Evolutionary conservation across 92 coral and sea anemone genomes (phyloP).

Genomic region (Bergia puertoricense): DNA sequence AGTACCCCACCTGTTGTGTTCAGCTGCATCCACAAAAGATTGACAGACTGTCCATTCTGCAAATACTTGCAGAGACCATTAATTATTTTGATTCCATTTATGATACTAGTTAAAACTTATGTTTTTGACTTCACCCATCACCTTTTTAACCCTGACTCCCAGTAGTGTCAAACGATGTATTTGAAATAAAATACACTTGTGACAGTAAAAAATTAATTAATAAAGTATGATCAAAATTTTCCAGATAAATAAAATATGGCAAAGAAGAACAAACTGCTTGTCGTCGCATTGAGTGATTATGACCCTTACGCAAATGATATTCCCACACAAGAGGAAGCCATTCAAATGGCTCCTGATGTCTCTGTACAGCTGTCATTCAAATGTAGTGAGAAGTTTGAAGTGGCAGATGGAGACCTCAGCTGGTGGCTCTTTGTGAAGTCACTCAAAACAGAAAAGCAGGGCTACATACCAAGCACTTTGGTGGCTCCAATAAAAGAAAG

Average conservation of each 20-base stretch:
- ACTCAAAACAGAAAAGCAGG: slow-evolving; percentile 57
- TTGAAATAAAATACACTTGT: too few species aligned
- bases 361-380: slow-evolving; percentile 74
- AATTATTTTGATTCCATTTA: too few species aligned
- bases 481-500: slow-evolving; percentile 75
- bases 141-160: too few species aligned
- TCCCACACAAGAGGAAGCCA: slow-evolving; percentile 49
- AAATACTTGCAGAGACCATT: too few species aligned
- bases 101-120: too few species aligned
- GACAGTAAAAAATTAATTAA: too few species aligned
- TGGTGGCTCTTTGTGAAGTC: slow-evolving; percentile 92
- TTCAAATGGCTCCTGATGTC: slow-evolving; percentile 69
- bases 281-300: slow-evolving; percentile 70
- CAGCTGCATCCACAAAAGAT: too few species aligned
- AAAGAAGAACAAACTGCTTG: slow-evolving; percentile 50
- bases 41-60: too few species aligned
- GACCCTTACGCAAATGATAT: slow-evolving; percentile 68
- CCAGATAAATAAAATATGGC: slow-evolving; percentile 23
- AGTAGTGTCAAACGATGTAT: too few species aligned
- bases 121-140: too few species aligned
- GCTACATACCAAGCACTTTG: slow-evolving; percentile 85
- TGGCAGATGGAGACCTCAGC: slow-evolving; percentile 57
- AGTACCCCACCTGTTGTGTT: too few species aligned
- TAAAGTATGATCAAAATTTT: neutral
- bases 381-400: slow-evolving; percentile 70